Evolutionary conservation across 2,888 invertebrate genomes (phyloP).

Genomic region (Steinernema hermaphroditum): DNA sequence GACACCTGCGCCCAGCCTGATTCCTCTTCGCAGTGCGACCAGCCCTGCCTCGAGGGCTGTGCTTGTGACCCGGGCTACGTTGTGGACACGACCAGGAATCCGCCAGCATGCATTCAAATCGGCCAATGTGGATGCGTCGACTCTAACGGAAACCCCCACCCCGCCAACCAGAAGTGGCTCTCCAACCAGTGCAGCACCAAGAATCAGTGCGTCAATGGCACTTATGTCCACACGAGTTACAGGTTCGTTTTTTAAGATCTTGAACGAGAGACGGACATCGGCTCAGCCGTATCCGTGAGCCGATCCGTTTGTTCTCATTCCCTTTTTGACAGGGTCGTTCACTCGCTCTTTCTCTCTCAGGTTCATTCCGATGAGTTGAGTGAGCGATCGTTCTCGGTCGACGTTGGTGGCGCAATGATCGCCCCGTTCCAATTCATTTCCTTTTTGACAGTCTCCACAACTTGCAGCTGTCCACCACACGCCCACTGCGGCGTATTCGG

Average conservation of each 20-base stretch:
- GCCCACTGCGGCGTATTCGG: slow-evolving; percentile 42
- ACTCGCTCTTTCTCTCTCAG: too few species aligned
- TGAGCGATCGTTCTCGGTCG: too few species aligned
- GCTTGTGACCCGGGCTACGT: slow-evolving; percentile 63
- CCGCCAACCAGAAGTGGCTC: slow-evolving; percentile 53
- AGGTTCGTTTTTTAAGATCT: neutral
- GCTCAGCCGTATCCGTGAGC: too few species aligned
- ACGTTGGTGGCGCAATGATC: too few species aligned
- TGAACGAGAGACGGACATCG: too few species aligned
- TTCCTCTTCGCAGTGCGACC: slow-evolving; percentile 34
- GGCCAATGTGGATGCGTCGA: slow-evolving; percentile 55
- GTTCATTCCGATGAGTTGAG: too few species aligned
- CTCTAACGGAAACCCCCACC: slow-evolving; percentile 50
- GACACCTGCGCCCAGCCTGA: slow-evolving; percentile 50
- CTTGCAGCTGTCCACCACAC: slow-evolving; percentile 46
- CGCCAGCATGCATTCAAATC: slow-evolving; percentile 18
- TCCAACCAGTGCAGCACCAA: slow-evolving; percentile 48
- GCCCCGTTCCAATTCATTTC: neutral
- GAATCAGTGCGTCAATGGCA: slow-evolving; percentile 51
- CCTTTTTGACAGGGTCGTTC: too few species aligned
- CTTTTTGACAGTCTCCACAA: too few species aligned
- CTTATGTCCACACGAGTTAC: slow-evolving; percentile 35
- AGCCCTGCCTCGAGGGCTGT: slow-evolving; percentile 61
- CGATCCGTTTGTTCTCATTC: too few species aligned
- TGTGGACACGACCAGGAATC: slow-evolving; percentile 44